These are phyloP conservation scores for Edolisoma coerulescens DNA, from an alignment of 2,113 vertebrate genomes.

Conservation along the genomic window DNA sequence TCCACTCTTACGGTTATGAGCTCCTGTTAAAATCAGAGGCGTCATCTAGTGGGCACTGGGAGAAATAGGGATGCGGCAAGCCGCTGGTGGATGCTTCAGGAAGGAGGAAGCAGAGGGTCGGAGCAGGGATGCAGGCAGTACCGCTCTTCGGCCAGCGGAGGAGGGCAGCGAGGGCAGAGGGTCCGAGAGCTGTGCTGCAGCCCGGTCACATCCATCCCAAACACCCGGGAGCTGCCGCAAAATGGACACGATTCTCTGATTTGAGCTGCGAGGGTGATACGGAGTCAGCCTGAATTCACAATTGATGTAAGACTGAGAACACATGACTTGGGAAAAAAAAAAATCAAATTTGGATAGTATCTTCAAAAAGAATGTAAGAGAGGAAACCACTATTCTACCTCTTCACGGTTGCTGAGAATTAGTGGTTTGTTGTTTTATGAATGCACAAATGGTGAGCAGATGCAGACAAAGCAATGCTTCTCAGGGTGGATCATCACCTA, in stretches of 20 bases:
- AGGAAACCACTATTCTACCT: background rate
- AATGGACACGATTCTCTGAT: background rate
- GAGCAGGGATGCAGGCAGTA: background rate
- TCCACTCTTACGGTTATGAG: rapidly evolving
- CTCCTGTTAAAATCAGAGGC: constrained; percentile 61
- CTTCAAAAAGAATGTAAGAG: background rate
- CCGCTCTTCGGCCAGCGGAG: background rate
- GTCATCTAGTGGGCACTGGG: constrained; percentile 68
- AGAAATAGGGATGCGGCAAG: background rate
- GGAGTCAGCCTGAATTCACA: background rate
- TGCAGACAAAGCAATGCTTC: background rate
- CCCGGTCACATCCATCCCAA: background rate
- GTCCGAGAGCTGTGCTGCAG: background rate
- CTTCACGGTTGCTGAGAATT: background rate
- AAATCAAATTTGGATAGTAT: too few species aligned
- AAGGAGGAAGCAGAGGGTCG: rapidly evolving
- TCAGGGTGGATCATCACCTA: background rate
- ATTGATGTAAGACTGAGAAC: rapidly evolving
- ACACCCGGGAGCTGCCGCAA: background rate
- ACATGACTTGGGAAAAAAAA: rapidly evolving
- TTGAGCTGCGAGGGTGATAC: background rate
- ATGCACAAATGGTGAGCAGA: background rate
- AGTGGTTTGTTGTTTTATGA: background rate
- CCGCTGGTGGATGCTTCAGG: rapidly evolving
- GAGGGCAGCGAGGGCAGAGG: background rate